Evolutionary conservation across 1,140 invertebrate species (phyloP).

Genomic region (Ridgeia piscesae): DNA sequence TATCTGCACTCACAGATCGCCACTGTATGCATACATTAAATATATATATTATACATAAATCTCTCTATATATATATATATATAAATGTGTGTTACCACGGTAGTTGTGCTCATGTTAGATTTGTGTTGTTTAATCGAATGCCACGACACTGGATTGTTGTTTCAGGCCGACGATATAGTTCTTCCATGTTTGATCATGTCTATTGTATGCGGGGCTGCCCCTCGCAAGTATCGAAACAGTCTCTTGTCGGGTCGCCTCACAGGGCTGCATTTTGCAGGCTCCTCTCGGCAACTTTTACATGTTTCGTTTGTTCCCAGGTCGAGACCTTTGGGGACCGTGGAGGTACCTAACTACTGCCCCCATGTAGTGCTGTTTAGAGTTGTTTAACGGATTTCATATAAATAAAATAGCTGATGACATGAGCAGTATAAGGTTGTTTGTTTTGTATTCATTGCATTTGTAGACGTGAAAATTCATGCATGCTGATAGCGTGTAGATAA

Average conservation of each 20-base stretch:
- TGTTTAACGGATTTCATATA: not conserved
- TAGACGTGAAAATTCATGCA: too few species aligned
- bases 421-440: not conserved
- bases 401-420: not conserved
- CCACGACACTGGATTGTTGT: not conserved
- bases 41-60: not conserved
- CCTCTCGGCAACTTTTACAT: not conserved
- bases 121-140: not conserved
- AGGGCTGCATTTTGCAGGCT: not conserved
- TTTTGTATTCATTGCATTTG: not conserved
- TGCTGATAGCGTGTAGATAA: too few species aligned
- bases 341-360: not conserved
- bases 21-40: not conserved
- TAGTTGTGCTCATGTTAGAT: slow-evolving; percentile 5
- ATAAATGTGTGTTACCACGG: too few species aligned
- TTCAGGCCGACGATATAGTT: not conserved
- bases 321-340: not conserved
- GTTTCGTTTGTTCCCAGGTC: not conserved
- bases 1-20: not conserved
- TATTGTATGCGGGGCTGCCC: not conserved
- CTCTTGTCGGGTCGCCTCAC: not conserved
- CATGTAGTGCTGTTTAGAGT: not conserved
- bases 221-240: not conserved
- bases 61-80: not conserved
- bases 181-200: slow-evolving; percentile 5